Percentiles rank a stretch among this genome's conserved stretches.
These are phyloP conservation scores for Eira barbara DNA, from an alignment of 2,113 vertebrate genomes.

Conservation along the genomic window DNA sequence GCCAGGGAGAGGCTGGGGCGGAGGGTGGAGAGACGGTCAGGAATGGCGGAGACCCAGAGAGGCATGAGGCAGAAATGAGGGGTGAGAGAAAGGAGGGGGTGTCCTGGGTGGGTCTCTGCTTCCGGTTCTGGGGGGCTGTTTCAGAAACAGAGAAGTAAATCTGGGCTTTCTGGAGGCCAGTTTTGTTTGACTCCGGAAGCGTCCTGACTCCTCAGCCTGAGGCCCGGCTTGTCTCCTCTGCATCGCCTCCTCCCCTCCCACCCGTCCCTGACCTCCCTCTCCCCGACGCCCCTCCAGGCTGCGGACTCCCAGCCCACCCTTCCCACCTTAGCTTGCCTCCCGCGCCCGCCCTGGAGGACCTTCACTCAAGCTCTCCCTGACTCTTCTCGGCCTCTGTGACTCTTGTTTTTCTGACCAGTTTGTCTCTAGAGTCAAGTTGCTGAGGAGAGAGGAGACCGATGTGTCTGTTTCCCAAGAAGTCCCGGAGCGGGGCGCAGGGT, in stretches of 20 bases:
- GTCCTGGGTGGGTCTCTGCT: neutral
- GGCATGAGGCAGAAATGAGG: neutral
- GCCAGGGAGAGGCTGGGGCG: too few species aligned
- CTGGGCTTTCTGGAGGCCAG: neutral
- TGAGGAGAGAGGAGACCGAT: neutral
- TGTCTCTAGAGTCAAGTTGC: neutral
- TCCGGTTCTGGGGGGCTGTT: neutral
- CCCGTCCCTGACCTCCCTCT: neutral
- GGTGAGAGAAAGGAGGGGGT: neutral
- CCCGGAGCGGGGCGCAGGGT: neutral
- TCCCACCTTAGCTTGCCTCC: neutral
- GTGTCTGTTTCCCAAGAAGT: neutral
- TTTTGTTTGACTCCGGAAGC: neutral
- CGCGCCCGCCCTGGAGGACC: neutral
- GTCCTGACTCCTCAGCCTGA: neutral
- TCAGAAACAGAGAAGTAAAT: neutral
- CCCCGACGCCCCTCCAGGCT: neutral
- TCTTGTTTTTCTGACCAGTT: neutral
- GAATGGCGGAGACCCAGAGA: rapidly evolving
- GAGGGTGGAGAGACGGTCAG: neutral
- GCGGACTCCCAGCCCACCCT: neutral
- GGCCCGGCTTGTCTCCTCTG: neutral
- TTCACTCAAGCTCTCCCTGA: neutral
- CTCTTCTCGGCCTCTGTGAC: neutral
- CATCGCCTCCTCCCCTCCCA: neutral